Evolutionary conservation across 2,888 invertebrate genomes (phyloP).

Genomic region (Cordilura impudica): DNA sequence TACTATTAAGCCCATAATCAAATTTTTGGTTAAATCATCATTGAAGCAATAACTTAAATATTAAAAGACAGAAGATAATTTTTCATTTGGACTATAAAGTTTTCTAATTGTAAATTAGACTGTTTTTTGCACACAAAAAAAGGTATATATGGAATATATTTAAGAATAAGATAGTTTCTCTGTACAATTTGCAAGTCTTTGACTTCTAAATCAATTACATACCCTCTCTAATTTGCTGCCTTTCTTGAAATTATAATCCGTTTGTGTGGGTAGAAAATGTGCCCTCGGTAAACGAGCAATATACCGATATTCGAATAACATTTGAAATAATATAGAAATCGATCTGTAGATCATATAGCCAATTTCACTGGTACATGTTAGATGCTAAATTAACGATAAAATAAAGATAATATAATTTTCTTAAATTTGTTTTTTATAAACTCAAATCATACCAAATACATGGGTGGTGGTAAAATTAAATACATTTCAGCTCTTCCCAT

Average conservation of each 20-base stretch:
- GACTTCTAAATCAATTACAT: constrained; percentile 19
- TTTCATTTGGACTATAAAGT: too few relatives aligned
- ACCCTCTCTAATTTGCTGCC: constrained; percentile 71
- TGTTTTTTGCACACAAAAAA: too few relatives aligned
- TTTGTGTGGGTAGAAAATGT: constrained; percentile 84
- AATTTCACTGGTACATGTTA: constrained; percentile 80
- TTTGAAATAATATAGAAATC: constrained; percentile 82
- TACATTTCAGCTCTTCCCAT: constrained; percentile 83
- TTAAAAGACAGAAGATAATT: too few relatives aligned
- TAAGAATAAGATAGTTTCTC: too few relatives aligned
- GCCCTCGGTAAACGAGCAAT: constrained; percentile 82
- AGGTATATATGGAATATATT: too few relatives aligned
- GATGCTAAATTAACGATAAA: constrained; percentile 79
- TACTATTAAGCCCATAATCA: too few relatives aligned
- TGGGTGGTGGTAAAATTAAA: constrained; percentile 81
- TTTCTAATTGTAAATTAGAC: too few relatives aligned
- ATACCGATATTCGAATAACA: constrained; percentile 83
- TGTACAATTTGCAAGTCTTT: too few relatives aligned
- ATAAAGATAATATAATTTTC: too few relatives aligned
- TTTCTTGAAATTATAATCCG: constrained; percentile 68
- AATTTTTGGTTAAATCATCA: too few relatives aligned
- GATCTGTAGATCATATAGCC: constrained; percentile 80
- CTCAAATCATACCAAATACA: constrained; percentile 80
- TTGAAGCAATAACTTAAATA: too few relatives aligned
- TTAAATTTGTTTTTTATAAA: too few relatives aligned